phyloP scores from a whole-genome alignment of 2,113 vertebrate species.

The Halichoeres trimaculatus region DNA sequence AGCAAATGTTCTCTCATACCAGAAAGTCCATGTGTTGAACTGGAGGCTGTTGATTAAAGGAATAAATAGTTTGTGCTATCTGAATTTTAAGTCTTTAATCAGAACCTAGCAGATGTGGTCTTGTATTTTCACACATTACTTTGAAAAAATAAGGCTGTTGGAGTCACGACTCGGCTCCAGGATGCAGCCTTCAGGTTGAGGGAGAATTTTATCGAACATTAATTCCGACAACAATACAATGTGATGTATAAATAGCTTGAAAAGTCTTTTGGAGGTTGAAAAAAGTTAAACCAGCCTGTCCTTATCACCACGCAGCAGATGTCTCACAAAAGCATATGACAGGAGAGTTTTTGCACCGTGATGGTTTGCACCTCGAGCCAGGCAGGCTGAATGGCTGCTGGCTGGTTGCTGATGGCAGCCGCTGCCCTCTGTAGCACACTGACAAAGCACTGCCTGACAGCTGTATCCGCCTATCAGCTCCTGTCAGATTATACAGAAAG shows the following conservation, averaged over 20 bases:
- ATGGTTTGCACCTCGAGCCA: constrained; percentile 61
- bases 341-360: constrained; percentile 49
- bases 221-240: constrained; percentile 46
- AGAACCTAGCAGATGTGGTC: constrained; percentile 30
- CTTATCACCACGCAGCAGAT: constrained; percentile 79
- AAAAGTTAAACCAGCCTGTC: constrained; percentile 48
- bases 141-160: constrained; percentile 23
- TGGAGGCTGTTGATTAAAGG: constrained; percentile 36
- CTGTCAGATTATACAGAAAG: constrained; percentile 48
- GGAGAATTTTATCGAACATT: constrained; percentile 29
- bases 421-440: constrained; percentile 47
- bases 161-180: constrained; percentile 25
- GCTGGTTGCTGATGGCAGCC: constrained; percentile 59
- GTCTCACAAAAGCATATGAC: constrained; percentile 51
- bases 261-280: constrained; percentile 49
- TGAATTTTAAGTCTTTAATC: constrained; percentile 45
- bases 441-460: constrained; percentile 61
- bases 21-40: constrained; percentile 30
- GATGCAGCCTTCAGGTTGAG: constrained; percentile 22
- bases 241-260: constrained; percentile 68
- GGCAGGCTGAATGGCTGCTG: constrained; percentile 37
- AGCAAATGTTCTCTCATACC: constrained; percentile 25
- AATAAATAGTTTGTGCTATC: constrained; percentile 13
- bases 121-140: constrained; percentile 1
- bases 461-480: constrained; percentile 47